Base-by-base conservation (phyloP, 2,113 vertebrate genomes). In the Saguinus midas region DNA sequence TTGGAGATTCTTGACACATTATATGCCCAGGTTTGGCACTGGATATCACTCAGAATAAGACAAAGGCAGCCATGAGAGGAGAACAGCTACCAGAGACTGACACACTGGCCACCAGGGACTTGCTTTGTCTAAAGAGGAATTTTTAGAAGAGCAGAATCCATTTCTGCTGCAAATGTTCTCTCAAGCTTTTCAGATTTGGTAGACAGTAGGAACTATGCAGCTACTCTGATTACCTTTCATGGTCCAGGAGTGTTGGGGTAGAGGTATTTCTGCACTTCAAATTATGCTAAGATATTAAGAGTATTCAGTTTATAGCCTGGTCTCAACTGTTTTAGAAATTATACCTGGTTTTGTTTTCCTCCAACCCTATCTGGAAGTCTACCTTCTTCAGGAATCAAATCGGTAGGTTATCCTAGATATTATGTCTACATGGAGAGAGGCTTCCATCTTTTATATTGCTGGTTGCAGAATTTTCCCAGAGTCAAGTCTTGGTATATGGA, bases 1-100 rank as follows among this genome's bases (percentile, higher is more conserved):
- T 3, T 61, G 64, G 1, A 6, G 12, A 21, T 48, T 58, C 20
- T 27, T 29, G 20, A 8, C 0, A 1, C 21, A 6, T 8, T 3
- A 32, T 48, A 27, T 4, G 8, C 3, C 27, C 16, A 17, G 21
- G 18, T 27, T 55, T 16, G 25, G 16, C 16, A n/a, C 64, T 81
- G 43, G 9, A 9, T 50, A 29, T 52, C 8, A 8, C 50, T n/a
- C 66, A 32, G 52, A 50, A 32, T 68, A 73, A 61, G 55, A 43
- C 27, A 25, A 37, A 79, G 20, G 32, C 14, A 90, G 40, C 14
- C 13, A 4, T 45, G 8, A 64, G 48, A 50, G 27, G 2, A 18
- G 43, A 66, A 20, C 1, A 37, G 52, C 52, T 40, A 21, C 3
- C n/a, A 61, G 21, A 83, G 8, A 50, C n/a, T 21, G 55, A 25